These are phyloP conservation scores for Drosophila quinaria DNA, from an alignment of 2,888 invertebrate species.

Conservation along the genomic window DNA sequence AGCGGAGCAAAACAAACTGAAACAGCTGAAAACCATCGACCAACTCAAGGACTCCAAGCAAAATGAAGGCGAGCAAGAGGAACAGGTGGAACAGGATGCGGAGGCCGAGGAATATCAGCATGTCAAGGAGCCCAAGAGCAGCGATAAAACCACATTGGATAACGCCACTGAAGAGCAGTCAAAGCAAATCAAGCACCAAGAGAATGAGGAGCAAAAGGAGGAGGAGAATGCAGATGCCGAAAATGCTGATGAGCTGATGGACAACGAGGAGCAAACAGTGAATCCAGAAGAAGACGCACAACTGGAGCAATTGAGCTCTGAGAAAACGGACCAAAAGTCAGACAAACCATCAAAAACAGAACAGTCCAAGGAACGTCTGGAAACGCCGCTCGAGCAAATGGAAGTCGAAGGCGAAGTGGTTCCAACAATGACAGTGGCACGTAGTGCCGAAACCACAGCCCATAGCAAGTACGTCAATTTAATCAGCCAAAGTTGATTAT, in stretches of 20 bases:
- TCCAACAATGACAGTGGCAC: constrained; percentile 88
- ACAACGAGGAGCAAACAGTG: constrained; percentile 86
- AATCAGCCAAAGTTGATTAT: no score
- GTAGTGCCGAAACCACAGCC: constrained; percentile 91
- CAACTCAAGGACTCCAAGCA: constrained; percentile 85
- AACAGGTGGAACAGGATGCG: constrained; percentile 86
- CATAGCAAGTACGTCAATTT: constrained; percentile 88
- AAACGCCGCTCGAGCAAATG: constrained; percentile 85
- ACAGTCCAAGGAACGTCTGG: constrained; percentile 86
- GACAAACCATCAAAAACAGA: constrained; percentile 84
- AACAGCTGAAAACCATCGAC: constrained; percentile 87
- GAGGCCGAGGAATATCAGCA: constrained; percentile 92
- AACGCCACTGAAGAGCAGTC: constrained; percentile 94
- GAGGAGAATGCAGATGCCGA: constrained; percentile 87
- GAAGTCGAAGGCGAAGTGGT: constrained; percentile 92
- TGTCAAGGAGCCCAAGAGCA: constrained; percentile 91
- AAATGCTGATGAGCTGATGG: constrained; percentile 85
- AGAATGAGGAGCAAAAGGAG: constrained; percentile 88
- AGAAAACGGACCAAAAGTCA: constrained; percentile 86
- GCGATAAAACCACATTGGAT: constrained; percentile 91
- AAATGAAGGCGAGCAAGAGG: constrained; percentile 85
- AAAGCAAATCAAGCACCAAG: constrained; percentile 87
- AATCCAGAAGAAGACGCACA: constrained; percentile 60
- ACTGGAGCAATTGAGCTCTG: constrained; percentile 85
- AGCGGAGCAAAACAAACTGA: constrained; percentile 83